Conservation (phyloP, 2,113 vertebrate genomes). For the Leptocoma aspasia region DNA sequence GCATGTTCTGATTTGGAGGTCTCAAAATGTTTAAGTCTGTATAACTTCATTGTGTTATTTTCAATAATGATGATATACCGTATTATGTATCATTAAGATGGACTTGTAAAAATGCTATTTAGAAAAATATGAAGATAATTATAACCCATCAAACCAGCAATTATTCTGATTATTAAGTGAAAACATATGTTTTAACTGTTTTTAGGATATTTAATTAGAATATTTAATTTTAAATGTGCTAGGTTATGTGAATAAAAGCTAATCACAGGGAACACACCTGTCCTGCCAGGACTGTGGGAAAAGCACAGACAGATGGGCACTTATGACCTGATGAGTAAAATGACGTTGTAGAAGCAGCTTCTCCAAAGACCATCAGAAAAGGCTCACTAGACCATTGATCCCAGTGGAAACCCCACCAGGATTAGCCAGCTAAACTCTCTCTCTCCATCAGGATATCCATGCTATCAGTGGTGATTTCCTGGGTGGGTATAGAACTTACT, state of each 20-base stretch:
- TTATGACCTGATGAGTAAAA: not conserved
- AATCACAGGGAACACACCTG: not conserved
- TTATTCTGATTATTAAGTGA: not conserved
- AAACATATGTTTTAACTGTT: not conserved
- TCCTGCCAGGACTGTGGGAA: not conserved
- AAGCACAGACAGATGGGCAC: not conserved
- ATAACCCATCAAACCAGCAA: not conserved
- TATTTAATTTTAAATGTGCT: not conserved
- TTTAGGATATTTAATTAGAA: not conserved
- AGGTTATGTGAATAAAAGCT: not conserved
- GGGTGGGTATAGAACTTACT: not conserved
- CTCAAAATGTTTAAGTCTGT: not conserved
- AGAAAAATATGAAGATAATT: not conserved
- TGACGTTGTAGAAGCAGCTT: rapidly evolving
- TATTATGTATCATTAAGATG: not conserved
- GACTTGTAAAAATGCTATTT: not conserved
- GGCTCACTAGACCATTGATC: not conserved
- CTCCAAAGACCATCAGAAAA: not conserved
- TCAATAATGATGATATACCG: not conserved
- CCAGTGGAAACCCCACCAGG: not conserved
- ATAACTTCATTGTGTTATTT: not conserved
- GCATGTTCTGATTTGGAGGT: not conserved
- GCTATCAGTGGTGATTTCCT: not conserved
- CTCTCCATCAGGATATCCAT: not conserved
- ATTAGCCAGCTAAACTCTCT: not conserved